These are phyloP conservation scores for Anas bahamensis DNA, from an alignment of 2,797 vertebrate species.

Conservation along the genomic window DNA sequence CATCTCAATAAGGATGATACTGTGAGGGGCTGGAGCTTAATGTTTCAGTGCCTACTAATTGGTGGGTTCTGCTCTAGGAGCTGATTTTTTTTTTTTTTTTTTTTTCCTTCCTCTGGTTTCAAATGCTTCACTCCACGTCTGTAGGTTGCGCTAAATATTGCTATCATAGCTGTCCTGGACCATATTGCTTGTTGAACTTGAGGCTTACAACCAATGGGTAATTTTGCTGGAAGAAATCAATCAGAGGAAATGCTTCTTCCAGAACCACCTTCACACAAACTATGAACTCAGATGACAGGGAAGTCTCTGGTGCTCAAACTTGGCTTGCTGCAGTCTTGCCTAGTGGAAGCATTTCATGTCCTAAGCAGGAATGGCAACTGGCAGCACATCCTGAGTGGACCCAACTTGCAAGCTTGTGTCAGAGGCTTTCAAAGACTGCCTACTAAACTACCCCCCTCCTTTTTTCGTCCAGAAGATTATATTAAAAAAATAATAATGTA, in stretches of 20 bases:
- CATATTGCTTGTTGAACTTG: not conserved
- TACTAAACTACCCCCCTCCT: not conserved
- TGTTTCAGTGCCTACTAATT: not conserved
- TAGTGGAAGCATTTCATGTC: not conserved
- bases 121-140: not conserved
- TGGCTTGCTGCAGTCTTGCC: not conserved
- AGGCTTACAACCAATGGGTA: not conserved
- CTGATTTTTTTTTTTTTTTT: accelerated
- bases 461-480: not conserved
- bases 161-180: not conserved
- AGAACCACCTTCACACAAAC: not conserved
- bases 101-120: not conserved
- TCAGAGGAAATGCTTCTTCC: not conserved
- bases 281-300: not conserved
- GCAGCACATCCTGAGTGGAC: not conserved
- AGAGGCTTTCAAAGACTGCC: not conserved
- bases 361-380: not conserved
- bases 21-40: not conserved
- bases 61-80: not conserved
- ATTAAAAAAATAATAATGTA: not conserved
- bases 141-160: not conserved
- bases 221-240: not conserved
- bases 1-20: not conserved
- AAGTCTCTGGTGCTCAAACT: not conserved
- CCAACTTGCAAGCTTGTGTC: not conserved